Evolutionary conservation across 2,888 invertebrate genomes (phyloP).

Genomic region (Drosophila acutilabella): DNA sequence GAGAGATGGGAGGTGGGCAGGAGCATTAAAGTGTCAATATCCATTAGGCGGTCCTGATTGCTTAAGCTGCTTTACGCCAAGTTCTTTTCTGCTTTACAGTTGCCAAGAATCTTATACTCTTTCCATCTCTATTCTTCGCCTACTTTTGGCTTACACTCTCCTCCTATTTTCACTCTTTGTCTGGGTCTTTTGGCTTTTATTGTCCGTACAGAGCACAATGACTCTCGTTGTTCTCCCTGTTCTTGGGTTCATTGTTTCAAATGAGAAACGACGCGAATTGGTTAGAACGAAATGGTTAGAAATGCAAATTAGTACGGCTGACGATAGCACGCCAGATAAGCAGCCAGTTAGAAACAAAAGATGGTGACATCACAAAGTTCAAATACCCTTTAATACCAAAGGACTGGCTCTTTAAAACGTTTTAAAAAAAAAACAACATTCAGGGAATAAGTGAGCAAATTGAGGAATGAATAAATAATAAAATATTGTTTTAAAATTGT

Average conservation of each 20-base stretch:
- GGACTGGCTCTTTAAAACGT: no score
- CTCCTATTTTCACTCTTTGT: conserved; percentile 34
- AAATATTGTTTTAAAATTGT: no score
- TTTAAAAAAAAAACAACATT: no score
- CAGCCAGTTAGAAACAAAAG: conserved; percentile 38
- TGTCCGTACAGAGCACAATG: conserved; percentile 71
- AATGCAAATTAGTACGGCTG: conserved; percentile 75
- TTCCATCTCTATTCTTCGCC: conserved; percentile 4
- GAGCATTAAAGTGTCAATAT: conserved; percentile 79
- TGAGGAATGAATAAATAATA: no score
- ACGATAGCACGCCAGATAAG: conserved; percentile 62
- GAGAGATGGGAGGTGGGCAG: conserved; percentile 53
- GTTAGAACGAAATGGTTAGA: conserved; percentile 78
- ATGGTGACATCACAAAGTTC: conserved; percentile 39
- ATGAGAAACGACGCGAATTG: conserved; percentile 80
- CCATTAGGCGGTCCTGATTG: conserved; percentile 81
- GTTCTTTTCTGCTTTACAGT: conserved; percentile 73
- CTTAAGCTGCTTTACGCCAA: conserved; percentile 80
- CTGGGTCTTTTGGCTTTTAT: conserved; percentile 63
- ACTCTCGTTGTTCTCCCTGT: conserved; percentile 65
- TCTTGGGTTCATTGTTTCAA: conserved; percentile 77
- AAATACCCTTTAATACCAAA: conserved; percentile 43
- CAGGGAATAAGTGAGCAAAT: no score
- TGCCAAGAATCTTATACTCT: conserved; percentile 66
- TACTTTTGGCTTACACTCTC: neutral